Evolutionary conservation across 1,140 invertebrate genomes (phyloP).

Genomic region (Cydia amplana): DNA sequence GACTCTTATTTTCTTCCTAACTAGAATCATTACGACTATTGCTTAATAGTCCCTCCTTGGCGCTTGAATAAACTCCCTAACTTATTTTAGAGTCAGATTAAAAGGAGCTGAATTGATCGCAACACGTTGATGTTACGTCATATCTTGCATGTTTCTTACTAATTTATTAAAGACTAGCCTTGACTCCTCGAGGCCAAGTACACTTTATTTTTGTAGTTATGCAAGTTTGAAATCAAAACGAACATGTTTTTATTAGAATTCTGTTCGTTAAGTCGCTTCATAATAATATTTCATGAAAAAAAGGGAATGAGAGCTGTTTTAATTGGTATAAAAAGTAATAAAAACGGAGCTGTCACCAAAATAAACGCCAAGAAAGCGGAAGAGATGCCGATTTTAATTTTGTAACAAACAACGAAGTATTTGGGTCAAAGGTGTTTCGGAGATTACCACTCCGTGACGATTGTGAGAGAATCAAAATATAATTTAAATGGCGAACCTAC

Average conservation of each 20-base stretch:
- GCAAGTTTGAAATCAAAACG: no score
- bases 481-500: background rate
- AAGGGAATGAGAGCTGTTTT: background rate
- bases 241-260: background rate
- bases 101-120: no score
- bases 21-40: no score
- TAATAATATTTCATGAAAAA: background rate
- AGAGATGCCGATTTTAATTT: conserved; percentile 26
- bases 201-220: no score
- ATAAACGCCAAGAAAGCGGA: conserved; percentile 19
- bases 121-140: no score
- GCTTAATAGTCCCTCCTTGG: no score
- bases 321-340: background rate
- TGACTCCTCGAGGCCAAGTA: no score
- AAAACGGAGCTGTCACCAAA: conserved; percentile 20
- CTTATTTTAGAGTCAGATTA: no score
- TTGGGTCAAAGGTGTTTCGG: conserved; percentile 28
- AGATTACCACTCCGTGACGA: conserved; percentile 12
- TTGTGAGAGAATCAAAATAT: background rate
- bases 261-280: conserved; percentile 7
- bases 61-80: no score
- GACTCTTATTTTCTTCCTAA: no score
- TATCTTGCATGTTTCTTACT: no score
- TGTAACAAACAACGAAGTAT: conserved; percentile 15
- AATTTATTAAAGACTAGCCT: no score